phyloP scores from a whole-genome alignment of 2,113 vertebrate species.

The Podiceps cristatus region DNA sequence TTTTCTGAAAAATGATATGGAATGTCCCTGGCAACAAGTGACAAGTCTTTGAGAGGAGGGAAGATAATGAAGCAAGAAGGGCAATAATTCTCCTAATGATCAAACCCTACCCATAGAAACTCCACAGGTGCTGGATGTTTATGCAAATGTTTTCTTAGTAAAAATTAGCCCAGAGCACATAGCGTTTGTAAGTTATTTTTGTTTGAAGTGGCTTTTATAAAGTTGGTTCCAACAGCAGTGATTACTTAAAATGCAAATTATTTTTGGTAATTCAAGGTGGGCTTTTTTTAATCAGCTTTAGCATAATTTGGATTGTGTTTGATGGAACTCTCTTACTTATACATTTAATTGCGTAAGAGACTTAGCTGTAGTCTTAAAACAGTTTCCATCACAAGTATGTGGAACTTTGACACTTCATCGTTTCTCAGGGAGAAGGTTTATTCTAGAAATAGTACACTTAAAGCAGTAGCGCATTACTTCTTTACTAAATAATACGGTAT shows the following conservation, averaged over 20 bases:
- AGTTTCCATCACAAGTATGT: neutral
- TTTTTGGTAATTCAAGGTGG: neutral
- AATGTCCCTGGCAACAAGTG: neutral
- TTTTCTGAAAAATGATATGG: neutral
- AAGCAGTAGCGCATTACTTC: neutral
- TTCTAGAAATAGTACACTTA: neutral
- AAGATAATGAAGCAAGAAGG: neutral
- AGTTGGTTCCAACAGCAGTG: neutral
- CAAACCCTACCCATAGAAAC: neutral
- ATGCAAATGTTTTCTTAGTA: conserved; percentile 45
- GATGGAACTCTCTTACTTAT: neutral
- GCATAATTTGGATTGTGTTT: neutral
- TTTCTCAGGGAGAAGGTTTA: neutral
- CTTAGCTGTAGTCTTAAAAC: neutral
- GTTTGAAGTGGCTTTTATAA: conserved; percentile 66
- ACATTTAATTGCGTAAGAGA: neutral
- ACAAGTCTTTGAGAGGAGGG: neutral
- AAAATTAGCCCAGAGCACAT: conserved; percentile 51
- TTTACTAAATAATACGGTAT: neutral
- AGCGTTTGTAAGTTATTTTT: conserved; percentile 12
- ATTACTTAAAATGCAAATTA: conserved; percentile 37
- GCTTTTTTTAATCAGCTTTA: neutral
- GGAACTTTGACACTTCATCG: neutral
- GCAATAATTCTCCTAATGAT: neutral
- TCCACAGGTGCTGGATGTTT: conserved; percentile 12